Base-by-base conservation (phyloP, 2,888 invertebrate species). In the Steinernema hermaphroditum region DNA sequence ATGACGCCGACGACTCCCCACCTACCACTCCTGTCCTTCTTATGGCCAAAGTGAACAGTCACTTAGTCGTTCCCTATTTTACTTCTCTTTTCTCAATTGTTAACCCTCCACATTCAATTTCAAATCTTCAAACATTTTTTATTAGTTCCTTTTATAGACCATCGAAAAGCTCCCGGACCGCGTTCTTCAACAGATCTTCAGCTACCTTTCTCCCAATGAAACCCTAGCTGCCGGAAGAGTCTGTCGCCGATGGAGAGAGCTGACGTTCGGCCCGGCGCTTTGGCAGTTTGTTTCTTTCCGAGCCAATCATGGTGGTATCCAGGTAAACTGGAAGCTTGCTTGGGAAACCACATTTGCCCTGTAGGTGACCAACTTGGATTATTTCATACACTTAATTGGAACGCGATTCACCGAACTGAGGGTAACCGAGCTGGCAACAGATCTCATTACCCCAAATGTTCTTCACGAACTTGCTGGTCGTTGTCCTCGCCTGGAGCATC, bases 241-340 rank as follows among this genome's bases (percentile, higher is more conserved):
- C 1, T 96, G 96, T 89, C 93, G 93, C 87, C 92, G 94, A 88
- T 99, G 98, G 98, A 91, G 96, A 14, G 90, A 92, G 87, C 91
- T 97, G 19, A 96, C 96, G 0, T 96, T 96, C 72, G 89, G 96
- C 88, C 94, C 95, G 9, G 91, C 91, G 29, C 90, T 99, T 0
- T 99, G 98, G 98, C 92, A 92, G 81, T 92, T 93, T 86, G 96
- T 99, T 41, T 97, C 96, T 1, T 90, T 99, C 57, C 91, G 98
- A 44, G 96, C 97, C 9, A 97, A 96, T 89, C 92, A 95, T 82
- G 96, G 96, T 22, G 97, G 97, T 32, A 90, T 96, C 50, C 93
- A 94, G 87, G 94, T 96, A 50, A 16, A 73, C 62, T 57, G 14
- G 22, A 8, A 27, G 19, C n/a, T 34, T 44, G 16, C 29, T 34